Evolutionary conservation across 2,888 invertebrate species (phyloP).

Genomic region (Stictocephala bisonia): DNA sequence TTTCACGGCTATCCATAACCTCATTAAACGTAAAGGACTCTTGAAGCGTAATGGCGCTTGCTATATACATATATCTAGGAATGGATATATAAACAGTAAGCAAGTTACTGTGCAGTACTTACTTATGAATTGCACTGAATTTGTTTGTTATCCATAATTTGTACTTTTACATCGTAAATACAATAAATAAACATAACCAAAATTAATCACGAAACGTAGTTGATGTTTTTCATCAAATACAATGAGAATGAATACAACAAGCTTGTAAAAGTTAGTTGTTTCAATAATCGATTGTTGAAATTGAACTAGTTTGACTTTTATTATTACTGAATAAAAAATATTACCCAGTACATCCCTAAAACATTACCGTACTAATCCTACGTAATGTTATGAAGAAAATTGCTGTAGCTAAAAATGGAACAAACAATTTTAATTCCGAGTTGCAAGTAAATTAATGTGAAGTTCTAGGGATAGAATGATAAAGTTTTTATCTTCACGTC

Average conservation of each 20-base stretch:
- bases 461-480: too few species aligned
- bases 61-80: constrained; percentile 38
- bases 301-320: too few species aligned
- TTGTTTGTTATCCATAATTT: constrained; percentile 5
- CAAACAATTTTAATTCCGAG: too few species aligned
- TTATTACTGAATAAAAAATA: too few species aligned
- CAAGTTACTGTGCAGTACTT: background rate
- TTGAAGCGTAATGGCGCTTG: constrained; percentile 49
- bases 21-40: constrained; percentile 47
- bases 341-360: too few species aligned
- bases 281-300: constrained; percentile 48
- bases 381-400: too few species aligned
- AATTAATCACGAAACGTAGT: constrained; percentile 48
- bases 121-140: too few species aligned
- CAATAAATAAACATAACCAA: constrained; percentile 51
- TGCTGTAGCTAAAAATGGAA: too few species aligned
- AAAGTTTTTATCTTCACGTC: too few species aligned
- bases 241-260: constrained; percentile 11
- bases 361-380: too few species aligned
- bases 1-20: constrained; percentile 47
- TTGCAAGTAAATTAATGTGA: too few species aligned
- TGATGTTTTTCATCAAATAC: constrained; percentile 50
- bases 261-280: constrained; percentile 33
- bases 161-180: constrained; percentile 17
- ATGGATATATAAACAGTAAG: too few species aligned